These are phyloP conservation scores for Drosophila repletoides DNA, from an alignment of 1,140 invertebrate species.

Conservation along the genomic window DNA sequence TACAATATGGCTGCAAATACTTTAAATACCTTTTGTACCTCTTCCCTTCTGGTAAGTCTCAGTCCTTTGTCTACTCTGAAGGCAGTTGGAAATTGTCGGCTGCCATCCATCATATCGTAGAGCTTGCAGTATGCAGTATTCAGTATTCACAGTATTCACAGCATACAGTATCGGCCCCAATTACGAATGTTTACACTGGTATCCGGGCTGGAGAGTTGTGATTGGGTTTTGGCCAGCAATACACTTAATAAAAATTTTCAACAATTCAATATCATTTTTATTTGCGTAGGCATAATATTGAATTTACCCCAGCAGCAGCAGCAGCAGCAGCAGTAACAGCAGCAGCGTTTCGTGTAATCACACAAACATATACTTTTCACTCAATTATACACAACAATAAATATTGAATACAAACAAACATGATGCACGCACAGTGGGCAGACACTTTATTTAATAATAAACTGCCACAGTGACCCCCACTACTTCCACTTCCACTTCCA, in stretches of 20 bases:
- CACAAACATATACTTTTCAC: constrained; percentile 77
- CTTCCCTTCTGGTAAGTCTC: constrained; percentile 40
- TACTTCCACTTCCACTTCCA: background rate
- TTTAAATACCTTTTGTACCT: constrained; percentile 45
- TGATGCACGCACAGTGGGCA: constrained; percentile 57
- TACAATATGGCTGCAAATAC: constrained; percentile 5
- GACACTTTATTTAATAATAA: constrained; percentile 75
- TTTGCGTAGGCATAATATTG: constrained; percentile 71
- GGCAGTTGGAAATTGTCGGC: background rate
- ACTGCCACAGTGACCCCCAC: constrained; percentile 29
- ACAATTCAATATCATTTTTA: constrained; percentile 80
- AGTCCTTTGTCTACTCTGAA: background rate
- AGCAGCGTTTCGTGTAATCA: constrained; percentile 60
- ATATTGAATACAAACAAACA: constrained; percentile 74
- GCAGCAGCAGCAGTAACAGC: no score
- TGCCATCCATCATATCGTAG: constrained; percentile 12
- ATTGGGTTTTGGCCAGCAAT: constrained; percentile 41
- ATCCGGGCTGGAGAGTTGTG: constrained; percentile 36
- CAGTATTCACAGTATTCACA: background rate
- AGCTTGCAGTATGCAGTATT: background rate
- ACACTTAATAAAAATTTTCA: constrained; percentile 72
- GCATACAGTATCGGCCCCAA: constrained; percentile 15
- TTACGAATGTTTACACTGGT: constrained; percentile 40
- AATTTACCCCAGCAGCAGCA: constrained; percentile 41
- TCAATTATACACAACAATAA: constrained; percentile 81